Percentiles rank a stretch among this genome's conserved stretches.
These are phyloP conservation scores for Mimachlamys varia DNA, from an alignment of 2,888 invertebrate species.

Conservation along the genomic window DNA sequence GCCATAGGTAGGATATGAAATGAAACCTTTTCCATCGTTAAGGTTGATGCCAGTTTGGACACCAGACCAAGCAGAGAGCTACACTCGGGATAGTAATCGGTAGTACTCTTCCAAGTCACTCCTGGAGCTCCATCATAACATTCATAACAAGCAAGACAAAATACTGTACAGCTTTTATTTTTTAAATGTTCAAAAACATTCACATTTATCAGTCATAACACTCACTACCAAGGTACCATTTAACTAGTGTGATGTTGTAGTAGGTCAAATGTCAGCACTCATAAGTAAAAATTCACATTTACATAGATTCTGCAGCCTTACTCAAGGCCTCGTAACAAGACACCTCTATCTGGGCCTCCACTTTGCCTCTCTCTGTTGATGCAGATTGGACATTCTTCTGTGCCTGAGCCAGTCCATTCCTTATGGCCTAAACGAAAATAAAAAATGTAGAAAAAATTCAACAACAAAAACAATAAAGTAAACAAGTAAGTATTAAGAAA, in stretches of 20 bases:
- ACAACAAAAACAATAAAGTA: not conserved
- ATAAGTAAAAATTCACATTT: conserved; percentile 9
- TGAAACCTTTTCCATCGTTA: no score
- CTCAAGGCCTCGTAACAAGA: conserved; percentile 97
- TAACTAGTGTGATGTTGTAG: conserved; percentile 10
- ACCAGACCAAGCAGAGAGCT: no score
- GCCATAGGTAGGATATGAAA: no score
- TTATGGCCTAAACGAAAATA: conserved; percentile 85
- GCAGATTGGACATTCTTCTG: conserved; percentile 93
- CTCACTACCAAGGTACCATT: not conserved
- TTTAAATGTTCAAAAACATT: conserved; percentile 2
- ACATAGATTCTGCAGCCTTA: conserved; percentile 85
- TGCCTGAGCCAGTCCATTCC: conserved; percentile 92
- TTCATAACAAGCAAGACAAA: not conserved
- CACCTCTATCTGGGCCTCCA: conserved; percentile 95
- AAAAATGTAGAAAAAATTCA: not conserved
- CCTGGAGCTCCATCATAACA: no score
- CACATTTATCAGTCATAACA: conserved; percentile 19
- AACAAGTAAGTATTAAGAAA: not conserved
- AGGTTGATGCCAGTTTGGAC: no score
- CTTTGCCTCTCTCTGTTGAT: conserved; percentile 90
- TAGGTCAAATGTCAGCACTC: conserved; percentile 26
- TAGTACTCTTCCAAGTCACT: no score
- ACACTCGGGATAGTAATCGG: no score
- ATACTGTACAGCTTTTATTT: conserved; percentile 3